Conservation (phyloP, 2,888 invertebrate genomes). For the Drosophila macrospina region DNA sequence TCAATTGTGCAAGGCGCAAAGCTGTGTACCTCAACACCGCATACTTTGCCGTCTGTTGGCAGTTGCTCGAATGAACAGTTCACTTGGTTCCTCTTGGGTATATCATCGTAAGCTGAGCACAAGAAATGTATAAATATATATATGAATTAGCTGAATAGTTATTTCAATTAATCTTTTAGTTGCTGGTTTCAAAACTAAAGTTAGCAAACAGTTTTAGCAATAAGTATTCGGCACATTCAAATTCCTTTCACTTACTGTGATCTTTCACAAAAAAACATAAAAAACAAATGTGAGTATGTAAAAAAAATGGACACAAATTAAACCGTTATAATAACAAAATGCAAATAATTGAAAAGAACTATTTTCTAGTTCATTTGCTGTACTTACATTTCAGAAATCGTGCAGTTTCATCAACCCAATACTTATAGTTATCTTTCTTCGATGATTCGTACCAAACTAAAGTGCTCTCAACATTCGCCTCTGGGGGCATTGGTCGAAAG, state of each 20-base stretch:
- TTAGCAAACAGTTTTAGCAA: constrained; percentile 29
- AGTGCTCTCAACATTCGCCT: constrained; percentile 96
- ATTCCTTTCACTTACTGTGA: constrained; percentile 67
- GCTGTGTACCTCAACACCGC: constrained; percentile 90
- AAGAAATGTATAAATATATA: background rate
- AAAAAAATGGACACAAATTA: constrained; percentile 35
- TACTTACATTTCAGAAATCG: constrained; percentile 91
- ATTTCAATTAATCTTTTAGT: background rate
- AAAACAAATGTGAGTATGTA: constrained; percentile 39
- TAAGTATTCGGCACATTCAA: constrained; percentile 1
- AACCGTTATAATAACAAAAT: constrained; percentile 7
- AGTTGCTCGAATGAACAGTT: constrained; percentile 88
- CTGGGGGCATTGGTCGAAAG: constrained; percentile 98
- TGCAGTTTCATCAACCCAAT: constrained; percentile 92
- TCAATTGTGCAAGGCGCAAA: constrained; percentile 92
- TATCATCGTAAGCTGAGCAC: constrained; percentile 83
- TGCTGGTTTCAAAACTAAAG: background rate
- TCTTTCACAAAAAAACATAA: constrained; percentile 59
- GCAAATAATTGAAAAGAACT: background rate
- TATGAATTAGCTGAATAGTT: background rate
- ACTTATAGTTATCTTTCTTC: constrained; percentile 89
- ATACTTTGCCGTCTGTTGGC: constrained; percentile 90
- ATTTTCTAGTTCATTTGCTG: background rate
- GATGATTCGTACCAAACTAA: constrained; percentile 95
- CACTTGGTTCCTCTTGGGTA: constrained; percentile 88